Evolutionary conservation across 2,797 vertebrate genomes (phyloP).

Genomic region (Pseudochirops cupreus): DNA sequence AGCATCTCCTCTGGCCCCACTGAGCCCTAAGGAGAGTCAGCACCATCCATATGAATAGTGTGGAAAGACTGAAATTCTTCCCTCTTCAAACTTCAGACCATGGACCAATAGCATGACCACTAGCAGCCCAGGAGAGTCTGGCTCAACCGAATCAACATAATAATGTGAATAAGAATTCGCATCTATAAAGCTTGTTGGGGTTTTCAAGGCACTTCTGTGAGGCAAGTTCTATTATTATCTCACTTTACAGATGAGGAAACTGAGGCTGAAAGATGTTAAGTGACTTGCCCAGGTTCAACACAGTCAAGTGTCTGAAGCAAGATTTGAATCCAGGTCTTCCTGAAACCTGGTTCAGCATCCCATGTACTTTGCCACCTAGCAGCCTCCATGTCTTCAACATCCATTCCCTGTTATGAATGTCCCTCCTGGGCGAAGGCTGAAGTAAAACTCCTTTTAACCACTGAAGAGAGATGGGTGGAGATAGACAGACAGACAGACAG

Average conservation of each 20-base stretch:
- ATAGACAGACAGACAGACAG: no score
- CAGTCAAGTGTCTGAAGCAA: neutral
- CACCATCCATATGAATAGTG: neutral
- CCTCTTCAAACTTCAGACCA: neutral
- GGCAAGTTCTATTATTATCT: neutral
- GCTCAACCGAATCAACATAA: neutral
- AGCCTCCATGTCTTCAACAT: neutral
- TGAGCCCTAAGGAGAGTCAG: neutral
- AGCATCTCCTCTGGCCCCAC: neutral
- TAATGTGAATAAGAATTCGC: neutral
- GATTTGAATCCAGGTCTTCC: neutral
- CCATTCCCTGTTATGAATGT: neutral
- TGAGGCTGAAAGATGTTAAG: neutral
- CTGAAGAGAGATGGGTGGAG: neutral
- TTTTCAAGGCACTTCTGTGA: neutral
- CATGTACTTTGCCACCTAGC: neutral
- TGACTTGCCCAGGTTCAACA: neutral
- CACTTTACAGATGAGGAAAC: neutral
- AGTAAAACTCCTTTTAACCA: neutral
- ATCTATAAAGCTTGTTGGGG: neutral
- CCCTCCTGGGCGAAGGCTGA: neutral
- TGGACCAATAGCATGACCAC: neutral
- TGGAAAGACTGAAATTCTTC: neutral
- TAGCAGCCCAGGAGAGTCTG: neutral
- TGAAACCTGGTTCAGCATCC: neutral